phyloP scores from a whole-genome alignment of 2,888 invertebrate species.

The Mesorhabditis spiculigera region DNA sequence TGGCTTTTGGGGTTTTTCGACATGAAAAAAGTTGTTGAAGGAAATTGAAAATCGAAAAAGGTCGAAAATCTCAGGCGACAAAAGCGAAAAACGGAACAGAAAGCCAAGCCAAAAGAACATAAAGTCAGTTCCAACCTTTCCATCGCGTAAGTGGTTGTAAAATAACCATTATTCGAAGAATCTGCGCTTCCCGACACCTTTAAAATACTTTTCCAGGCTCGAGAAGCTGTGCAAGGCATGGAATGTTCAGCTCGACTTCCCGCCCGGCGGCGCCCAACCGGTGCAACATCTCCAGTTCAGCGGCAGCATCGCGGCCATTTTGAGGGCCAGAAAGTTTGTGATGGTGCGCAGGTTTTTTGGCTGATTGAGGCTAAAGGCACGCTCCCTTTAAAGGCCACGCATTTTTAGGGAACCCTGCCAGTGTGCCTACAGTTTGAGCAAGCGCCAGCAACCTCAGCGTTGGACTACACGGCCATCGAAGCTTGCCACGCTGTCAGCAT shows the following conservation, averaged over 20 bases:
- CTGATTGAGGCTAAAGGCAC: neutral
- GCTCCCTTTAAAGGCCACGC: neutral
- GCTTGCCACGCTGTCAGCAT: neutral
- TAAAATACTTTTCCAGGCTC: constrained; percentile 13
- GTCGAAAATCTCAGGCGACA: no score
- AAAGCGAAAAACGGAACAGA: no score
- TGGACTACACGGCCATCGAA: neutral
- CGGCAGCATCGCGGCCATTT: constrained; percentile 10
- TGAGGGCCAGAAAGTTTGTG: constrained; percentile 33
- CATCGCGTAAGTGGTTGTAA: no score
- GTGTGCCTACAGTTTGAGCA: constrained; percentile 29
- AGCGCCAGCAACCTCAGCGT: constrained; percentile 5
- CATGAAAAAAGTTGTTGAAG: no score
- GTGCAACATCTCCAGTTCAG: neutral
- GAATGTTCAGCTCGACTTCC: constrained; percentile 18
- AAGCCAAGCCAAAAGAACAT: no score
- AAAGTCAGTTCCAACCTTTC: no score
- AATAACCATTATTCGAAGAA: no score
- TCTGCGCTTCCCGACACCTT: no score
- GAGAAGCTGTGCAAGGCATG: constrained; percentile 19
- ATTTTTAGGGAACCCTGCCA: constrained; percentile 29
- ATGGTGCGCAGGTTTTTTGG: constrained; percentile 22
- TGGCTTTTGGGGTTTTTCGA: no score
- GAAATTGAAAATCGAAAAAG: no score
- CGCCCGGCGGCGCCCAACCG: constrained; percentile 23